These are phyloP conservation scores for Athetis lepigone DNA, from an alignment of 2,888 invertebrate genomes.

Conservation along the genomic window DNA sequence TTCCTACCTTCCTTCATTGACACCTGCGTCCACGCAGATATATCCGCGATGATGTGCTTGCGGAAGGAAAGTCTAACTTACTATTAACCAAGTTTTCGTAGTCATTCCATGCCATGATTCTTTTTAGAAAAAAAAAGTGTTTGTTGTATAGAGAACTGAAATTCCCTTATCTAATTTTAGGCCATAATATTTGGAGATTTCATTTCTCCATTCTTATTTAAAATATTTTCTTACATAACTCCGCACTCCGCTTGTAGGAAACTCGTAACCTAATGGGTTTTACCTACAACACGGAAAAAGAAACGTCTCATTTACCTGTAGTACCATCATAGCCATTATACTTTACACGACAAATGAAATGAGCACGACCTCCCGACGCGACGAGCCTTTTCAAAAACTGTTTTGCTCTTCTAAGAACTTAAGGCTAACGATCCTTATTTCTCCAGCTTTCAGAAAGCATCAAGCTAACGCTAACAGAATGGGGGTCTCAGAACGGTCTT, in stretches of 20 bases:
- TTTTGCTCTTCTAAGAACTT: not conserved
- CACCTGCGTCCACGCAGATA: not conserved
- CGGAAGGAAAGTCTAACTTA: constrained; percentile 6
- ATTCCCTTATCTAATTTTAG: too few relatives aligned
- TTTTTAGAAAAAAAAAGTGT: not conserved
- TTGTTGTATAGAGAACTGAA: not conserved
- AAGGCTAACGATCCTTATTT: constrained; percentile 5
- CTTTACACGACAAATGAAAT: too few relatives aligned
- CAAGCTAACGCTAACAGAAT: constrained; percentile 86
- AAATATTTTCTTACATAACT: too few relatives aligned
- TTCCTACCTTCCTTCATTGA: constrained; percentile 1
- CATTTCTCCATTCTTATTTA: too few relatives aligned
- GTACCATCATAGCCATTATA: too few relatives aligned
- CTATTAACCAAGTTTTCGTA: not conserved
- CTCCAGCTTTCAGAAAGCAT: constrained; percentile 88
- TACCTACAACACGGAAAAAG: too few relatives aligned
- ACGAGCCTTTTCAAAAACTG: not conserved
- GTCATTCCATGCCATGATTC: too few relatives aligned
- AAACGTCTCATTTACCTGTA: too few relatives aligned
- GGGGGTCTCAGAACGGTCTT: constrained; percentile 78
- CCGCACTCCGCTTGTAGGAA: too few relatives aligned
- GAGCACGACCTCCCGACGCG: not conserved
- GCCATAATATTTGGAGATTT: too few relatives aligned
- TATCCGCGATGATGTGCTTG: not conserved
- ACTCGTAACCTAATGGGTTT: too few relatives aligned